Evolutionary conservation across 2,888 invertebrate species (phyloP), one percentile per base, ranked within the genome.

Genomic region (Rhimphoctona megacephalus): DNA sequence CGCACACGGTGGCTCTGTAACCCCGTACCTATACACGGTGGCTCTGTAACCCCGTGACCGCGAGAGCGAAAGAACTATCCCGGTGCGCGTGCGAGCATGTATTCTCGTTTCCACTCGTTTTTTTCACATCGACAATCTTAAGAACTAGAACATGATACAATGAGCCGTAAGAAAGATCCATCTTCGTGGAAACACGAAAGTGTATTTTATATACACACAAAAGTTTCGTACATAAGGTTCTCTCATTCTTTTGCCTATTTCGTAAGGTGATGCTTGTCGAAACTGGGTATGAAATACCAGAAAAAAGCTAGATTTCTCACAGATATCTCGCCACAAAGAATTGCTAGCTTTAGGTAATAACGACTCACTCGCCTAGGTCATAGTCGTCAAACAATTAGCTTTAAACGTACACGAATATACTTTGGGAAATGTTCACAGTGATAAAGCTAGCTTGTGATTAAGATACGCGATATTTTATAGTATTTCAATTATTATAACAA

Each of bases 21-120:
- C 61, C 43, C 67, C 66, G 8, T 30, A 46, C 36, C 36, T 49
- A 52, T 36, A 69, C 43, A 54, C 54, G 46, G 52, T 78, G 83
- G 73, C 57, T 83, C 81, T 81, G 81, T 86, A 84, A 83, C 83
- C 83, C 54, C 81, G 73, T 86, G 81, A 86, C 78, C 86, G 81
- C 52, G 69, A 78, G 67, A 49, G 39, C 72, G 67, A 52, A 84
- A 79, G 25, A 79, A 76, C 49, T 78, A 49, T 72, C n/a, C 52
- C 30, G 14, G 33, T n/a, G 61, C 79, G 19, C 33, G 46, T 54
- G 66, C 61, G 54, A 76, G 64, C 73, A 25, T 30, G 54, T 52
- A 57, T 46, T 52, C 14, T 70, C 9, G 49, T 11, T 43, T 79
- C 8, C 30, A 43, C 19, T 39, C 36, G 30, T 17, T 17, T 61